Percentiles rank a stretch among this genome's conserved stretches.
Evolutionary conservation across 2,888 invertebrate species (phyloP).

Genomic region (Galerucella pusilla): DNA sequence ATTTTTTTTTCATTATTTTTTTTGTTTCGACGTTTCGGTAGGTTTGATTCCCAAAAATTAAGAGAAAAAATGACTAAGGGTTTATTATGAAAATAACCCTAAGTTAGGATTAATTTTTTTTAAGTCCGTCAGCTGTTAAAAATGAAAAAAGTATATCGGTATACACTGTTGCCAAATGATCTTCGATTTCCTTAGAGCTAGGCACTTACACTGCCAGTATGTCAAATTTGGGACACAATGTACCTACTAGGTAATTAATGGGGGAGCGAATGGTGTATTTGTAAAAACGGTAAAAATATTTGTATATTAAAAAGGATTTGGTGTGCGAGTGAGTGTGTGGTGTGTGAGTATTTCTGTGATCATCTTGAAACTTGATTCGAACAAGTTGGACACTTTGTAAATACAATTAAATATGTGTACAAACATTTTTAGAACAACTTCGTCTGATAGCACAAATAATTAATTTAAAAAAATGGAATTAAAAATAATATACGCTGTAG

Average conservation of each 20-base stretch:
- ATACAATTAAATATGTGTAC: constrained; percentile 21
- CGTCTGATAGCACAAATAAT: constrained; percentile 16
- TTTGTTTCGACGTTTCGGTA: no score
- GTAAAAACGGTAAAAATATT: constrained; percentile 17
- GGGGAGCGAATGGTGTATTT: constrained; percentile 8
- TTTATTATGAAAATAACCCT: no score
- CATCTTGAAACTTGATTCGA: constrained; percentile 28
- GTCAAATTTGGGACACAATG: constrained; percentile 24
- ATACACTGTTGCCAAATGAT: constrained; percentile 2
- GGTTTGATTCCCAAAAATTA: no score
- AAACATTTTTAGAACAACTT: constrained; percentile 15
- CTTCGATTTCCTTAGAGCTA: not conserved
- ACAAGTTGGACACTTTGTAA: constrained; percentile 29
- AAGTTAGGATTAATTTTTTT: no score
- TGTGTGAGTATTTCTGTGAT: constrained; percentile 37
- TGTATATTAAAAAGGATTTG: constrained; percentile 24
- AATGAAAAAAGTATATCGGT: not conserved
- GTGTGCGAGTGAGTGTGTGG: constrained; percentile 20
- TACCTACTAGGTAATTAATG: constrained; percentile 10
- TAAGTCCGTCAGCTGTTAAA: no score
- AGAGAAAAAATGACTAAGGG: no score
- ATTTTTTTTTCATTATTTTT: no score
- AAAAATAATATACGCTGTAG: no score
- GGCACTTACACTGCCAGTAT: constrained; percentile 7
- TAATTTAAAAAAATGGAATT: not conserved